Evolutionary conservation across 1,140 invertebrate species (phyloP).

Genomic region (Pachyrhynchus sulphureomaculatus): DNA sequence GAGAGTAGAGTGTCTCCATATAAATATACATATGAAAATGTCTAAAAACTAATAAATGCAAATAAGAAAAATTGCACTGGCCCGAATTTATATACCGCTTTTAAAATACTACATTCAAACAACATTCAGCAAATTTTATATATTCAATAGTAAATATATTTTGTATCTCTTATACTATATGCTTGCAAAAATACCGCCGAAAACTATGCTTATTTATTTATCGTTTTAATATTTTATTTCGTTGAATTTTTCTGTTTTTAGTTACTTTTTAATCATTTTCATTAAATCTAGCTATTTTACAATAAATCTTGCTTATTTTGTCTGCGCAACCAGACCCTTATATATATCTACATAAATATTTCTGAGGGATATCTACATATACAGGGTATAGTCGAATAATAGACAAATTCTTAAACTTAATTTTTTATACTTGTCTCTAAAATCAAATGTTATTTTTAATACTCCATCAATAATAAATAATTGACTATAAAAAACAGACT

Average conservation of each 20-base stretch:
- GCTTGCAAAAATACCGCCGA: constrained; percentile 53
- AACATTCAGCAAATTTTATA: not conserved
- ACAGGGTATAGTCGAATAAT: not conserved
- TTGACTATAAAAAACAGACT: constrained; percentile 17
- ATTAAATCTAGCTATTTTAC: constrained; percentile 13
- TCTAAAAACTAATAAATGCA: not conserved
- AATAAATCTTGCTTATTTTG: constrained; percentile 10
- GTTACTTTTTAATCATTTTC: constrained; percentile 25
- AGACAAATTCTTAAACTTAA: not conserved
- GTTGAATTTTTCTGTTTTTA: constrained; percentile 16
- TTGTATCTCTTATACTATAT: constrained; percentile 36
- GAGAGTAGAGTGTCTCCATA: no score
- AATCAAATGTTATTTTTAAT: no score
- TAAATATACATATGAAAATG: no score
- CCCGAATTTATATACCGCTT: constrained; percentile 24
- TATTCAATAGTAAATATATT: constrained; percentile 21
- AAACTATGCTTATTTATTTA: constrained; percentile 45
- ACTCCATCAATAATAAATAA: not conserved
- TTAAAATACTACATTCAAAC: not conserved
- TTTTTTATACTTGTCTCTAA: no score
- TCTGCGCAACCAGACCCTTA: not conserved
- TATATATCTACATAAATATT: constrained; percentile 21
- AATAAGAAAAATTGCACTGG: constrained; percentile 43
- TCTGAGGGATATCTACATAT: no score
- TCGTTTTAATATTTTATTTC: constrained; percentile 8